These are phyloP conservation scores for Tenthredo livida DNA, from an alignment of 2,888 invertebrate genomes.

Conservation along the genomic window DNA sequence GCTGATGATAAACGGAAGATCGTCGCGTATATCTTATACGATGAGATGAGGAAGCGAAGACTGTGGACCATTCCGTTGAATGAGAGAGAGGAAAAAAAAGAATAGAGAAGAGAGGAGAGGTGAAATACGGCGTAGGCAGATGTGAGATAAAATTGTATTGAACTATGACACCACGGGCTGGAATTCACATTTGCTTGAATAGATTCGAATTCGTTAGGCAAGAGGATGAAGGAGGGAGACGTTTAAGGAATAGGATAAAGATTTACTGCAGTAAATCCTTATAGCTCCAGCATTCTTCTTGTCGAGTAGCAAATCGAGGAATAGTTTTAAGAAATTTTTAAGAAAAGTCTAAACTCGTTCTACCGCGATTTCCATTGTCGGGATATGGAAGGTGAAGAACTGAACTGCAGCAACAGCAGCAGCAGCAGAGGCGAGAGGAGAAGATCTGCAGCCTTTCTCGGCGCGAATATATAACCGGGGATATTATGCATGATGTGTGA, in stretches of 20 bases:
- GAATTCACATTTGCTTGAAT: constrained; percentile 5
- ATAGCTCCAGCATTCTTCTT: not conserved
- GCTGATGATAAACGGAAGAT: no score
- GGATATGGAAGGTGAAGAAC: not conserved
- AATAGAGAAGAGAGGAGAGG: not conserved
- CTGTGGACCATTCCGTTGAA: not conserved
- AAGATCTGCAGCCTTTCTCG: not conserved
- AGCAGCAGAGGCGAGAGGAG: not conserved
- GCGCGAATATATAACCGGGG: not conserved
- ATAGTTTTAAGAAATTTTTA: constrained; percentile 22
- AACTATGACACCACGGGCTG: constrained; percentile 10
- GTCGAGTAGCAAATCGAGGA: not conserved
- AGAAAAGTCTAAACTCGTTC: constrained; percentile 2
- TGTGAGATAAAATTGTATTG: constrained; percentile 22
- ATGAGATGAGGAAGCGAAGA: not conserved
- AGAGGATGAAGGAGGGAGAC: not conserved
- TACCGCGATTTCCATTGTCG: constrained; percentile 9
- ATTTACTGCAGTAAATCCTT: not conserved
- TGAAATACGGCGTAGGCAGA: not conserved
- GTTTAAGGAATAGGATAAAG: not conserved
- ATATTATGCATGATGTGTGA: not conserved
- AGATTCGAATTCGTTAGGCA: not conserved
- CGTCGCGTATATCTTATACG: not conserved
- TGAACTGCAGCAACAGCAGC: no score
- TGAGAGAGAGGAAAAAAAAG: constrained; percentile 3